Base-by-base conservation (phyloP, 2,888 invertebrate species). In the Mayetiola destructor region DNA sequence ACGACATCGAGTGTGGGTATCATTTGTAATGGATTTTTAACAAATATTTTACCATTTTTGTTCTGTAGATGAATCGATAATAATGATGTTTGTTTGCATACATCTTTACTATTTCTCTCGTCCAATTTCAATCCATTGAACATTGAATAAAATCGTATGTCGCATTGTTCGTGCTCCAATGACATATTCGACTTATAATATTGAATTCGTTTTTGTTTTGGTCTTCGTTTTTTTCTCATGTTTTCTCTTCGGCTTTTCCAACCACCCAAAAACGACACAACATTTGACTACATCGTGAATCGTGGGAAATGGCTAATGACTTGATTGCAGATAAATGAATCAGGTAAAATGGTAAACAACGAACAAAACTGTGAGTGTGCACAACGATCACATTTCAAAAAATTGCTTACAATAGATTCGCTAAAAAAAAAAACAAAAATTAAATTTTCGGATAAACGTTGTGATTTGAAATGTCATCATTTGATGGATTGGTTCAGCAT, bases 401-500 rank as follows among this genome's bases (percentile, higher is more conserved):
- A 4, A 36, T 36, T 36, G 36, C 16, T 9, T 36, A 36, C 12
- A 36, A 36, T 12, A n/a, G n/a, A n/a, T n/a, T n/a, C n/a, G n/a
- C n/a, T n/a, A n/a, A n/a, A n/a, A n/a, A n/a, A n/a, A n/a, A n/a
- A n/a, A n/a, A n/a, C n/a, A n/a, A n/a, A n/a, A n/a, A n/a, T n/a
- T n/a, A n/a, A n/a, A n/a, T n/a, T n/a, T n/a, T n/a, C n/a, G n/a
- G n/a, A n/a, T n/a, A n/a, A n/a, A n/a, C n/a, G n/a, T n/a, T n/a
- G n/a, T 16, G 48, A n/a, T 27, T 48, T 23, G 23, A 48, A 48
- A 48, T 48, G 48, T 48, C 48, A 48, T 12, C 27, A 9, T 23
- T 23, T 48, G 48, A 48, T 48, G 48, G 48, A 48, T 48, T 48
- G 27, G 27, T 48, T 48, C n/a, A 48, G 16, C 27, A 48, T 48